Base-by-base conservation (phyloP, 1,140 invertebrate species). In the Drosophila asahinai region DNA sequence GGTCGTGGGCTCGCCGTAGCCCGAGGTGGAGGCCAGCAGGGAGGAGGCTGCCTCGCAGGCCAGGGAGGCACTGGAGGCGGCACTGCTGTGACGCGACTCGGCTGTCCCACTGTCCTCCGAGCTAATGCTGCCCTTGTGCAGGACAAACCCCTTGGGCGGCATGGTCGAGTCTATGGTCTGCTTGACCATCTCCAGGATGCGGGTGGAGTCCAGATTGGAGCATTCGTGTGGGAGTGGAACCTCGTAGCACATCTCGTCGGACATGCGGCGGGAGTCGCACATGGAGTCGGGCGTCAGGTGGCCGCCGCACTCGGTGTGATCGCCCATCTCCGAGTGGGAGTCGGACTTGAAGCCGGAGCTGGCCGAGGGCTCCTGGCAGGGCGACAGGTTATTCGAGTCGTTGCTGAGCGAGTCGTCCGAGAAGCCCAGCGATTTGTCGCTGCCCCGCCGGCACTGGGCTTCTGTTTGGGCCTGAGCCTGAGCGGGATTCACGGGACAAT, bases 161-260 rank as follows among this genome's bases (percentile, higher is more conserved):
- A 97, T 96, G 57, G 95, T 95, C 1, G 96, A 95, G 71, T 97
- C 96, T 43, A 98, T 96, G 2, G 97, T 96, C 71, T 96, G 95
- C 91, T 97, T 97, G 8, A 98, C 95, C 73, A 97, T 94, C 67
- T 96, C 95, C 11, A 98, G 93, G 65, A 98, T 97, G 49, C 97
- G 95, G 48, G 95, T 95, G 0, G 96, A 95, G 91, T 96, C 96
- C 43, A 97, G 93, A 81, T 96, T 95, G 14, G 96, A 97, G 90
- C 96, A 97, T 48, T 96, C 95, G 17, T 97, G 96, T 0, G 96
- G 96, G n/a, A 98, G 92, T 19, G 95, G 95, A 0, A 97, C 95
- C 91, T 97, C 96, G 62, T 94, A 95, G 72, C 94, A 95, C 81
- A 95, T 94, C 48, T 94, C 94, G 4, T 92, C 86, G 15, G 92